phyloP scores from a whole-genome alignment of 2,888 invertebrate genomes.

The Koerneria pararmatus region DNA sequence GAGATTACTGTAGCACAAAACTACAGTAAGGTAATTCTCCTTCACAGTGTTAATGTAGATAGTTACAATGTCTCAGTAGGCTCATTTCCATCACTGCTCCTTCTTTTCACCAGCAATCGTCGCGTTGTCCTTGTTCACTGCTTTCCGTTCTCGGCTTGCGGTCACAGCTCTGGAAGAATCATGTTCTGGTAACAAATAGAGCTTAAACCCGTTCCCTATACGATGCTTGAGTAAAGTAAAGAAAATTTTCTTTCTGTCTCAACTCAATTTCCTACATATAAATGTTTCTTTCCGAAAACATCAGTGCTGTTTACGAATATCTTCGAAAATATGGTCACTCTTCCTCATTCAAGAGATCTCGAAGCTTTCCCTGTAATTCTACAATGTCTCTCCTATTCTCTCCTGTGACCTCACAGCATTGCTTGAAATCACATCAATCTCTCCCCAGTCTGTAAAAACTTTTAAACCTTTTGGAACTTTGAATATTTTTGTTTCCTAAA shows the following conservation, averaged over 20 bases:
- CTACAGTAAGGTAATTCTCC: too few species aligned
- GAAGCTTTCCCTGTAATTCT: too few species aligned
- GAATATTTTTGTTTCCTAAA: background rate
- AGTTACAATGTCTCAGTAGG: too few species aligned
- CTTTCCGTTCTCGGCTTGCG: constrained; percentile 38
- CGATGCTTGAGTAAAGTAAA: too few species aligned
- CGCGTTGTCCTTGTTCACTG: constrained; percentile 47
- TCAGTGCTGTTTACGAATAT: background rate
- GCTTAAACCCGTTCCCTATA: too few species aligned
- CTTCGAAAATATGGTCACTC: too few species aligned
- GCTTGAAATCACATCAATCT: too few species aligned
- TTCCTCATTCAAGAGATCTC: too few species aligned
- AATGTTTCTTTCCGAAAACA: background rate
- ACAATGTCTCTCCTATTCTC: too few species aligned
- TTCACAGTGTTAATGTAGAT: too few species aligned
- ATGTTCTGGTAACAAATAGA: constrained; percentile 7
- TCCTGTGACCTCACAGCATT: too few species aligned
- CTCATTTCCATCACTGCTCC: constrained; percentile 55
- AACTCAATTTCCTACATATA: background rate
- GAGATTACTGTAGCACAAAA: too few species aligned
- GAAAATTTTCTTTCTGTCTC: constrained; percentile 10
- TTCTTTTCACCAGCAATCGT: constrained; percentile 44
- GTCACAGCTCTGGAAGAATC: constrained; percentile 36
- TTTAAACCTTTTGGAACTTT: background rate
- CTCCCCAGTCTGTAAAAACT: background rate